A percentile compares a stretch with the other conserved stretches of the same genome.
Conservation (phyloP, 2,113 vertebrate genomes). For the Desmodus rotundus region DNA sequence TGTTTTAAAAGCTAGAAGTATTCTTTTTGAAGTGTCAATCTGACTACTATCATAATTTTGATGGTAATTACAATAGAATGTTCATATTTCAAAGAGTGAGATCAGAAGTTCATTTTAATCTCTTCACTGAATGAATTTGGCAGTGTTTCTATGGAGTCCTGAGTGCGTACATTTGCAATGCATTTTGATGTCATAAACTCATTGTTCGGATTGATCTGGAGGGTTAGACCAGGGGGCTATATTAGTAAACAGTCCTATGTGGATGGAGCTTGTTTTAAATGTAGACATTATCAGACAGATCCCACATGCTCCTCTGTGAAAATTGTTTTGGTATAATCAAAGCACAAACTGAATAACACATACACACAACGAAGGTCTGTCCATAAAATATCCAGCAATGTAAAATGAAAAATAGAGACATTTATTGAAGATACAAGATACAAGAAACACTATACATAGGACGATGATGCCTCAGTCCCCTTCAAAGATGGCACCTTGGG, state of each 20-base stretch:
- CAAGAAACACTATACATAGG: too few relatives aligned
- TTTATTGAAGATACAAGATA: too few relatives aligned
- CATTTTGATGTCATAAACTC: slow-evolving; percentile 35
- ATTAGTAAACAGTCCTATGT: background rate
- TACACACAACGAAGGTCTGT: background rate
- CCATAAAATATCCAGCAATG: too few relatives aligned
- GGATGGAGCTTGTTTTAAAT: background rate
- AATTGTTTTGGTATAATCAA: background rate
- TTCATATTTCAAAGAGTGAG: slow-evolving; percentile 59
- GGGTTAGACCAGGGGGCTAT: background rate
- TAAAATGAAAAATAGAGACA: too few relatives aligned
- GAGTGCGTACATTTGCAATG: slow-evolving; percentile 1
- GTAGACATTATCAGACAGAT: background rate
- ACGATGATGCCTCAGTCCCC: too few relatives aligned
- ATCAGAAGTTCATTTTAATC: slow-evolving; percentile 65
- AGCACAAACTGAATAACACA: background rate
- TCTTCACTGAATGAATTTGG: slow-evolving; percentile 19
- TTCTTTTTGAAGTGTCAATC: slow-evolving; percentile 69
- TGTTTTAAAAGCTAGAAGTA: slow-evolving; percentile 35
- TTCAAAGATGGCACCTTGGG: too few relatives aligned
- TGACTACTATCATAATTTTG: slow-evolving; percentile 50
- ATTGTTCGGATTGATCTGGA: background rate
- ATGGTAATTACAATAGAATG: slow-evolving; percentile 59
- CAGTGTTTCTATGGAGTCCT: background rate
- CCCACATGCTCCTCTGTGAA: background rate